Base-by-base conservation (phyloP, 2,113 vertebrate genomes). In the Percopsis transmontana region DNA sequence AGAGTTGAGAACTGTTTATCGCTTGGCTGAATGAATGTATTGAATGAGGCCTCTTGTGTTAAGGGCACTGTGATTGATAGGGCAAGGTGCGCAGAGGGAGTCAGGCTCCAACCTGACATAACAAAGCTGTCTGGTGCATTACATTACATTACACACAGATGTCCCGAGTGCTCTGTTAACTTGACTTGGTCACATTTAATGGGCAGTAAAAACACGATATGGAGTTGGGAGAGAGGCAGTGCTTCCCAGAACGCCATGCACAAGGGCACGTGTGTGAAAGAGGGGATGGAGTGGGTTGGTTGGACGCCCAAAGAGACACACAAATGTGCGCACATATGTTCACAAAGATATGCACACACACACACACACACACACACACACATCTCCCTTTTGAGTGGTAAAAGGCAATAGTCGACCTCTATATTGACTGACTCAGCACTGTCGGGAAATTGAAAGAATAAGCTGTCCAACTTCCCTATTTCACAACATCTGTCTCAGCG, bases 91-190 rank as follows among this genome's bases (percentile, higher is more conserved):
- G 27, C 33, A 40, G 57, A 52, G 68, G 57, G 64, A 68, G 80
- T 69, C 33, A 52, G 68, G 63, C 72, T 47, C 23, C 14, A 0
- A 59, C 47, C 2, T 79, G 81, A 88, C n/a, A 5, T 1, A 66
- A 64, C 64, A 60, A 84, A 89, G 83, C 84, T 88, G 87, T 63
- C 66, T 54, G 42, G 62, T 27, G 66, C 72, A 76, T 65, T 24
- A 68, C 68, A 77, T 67, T 62, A 9, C 16, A 24, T 76, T 81
- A 59, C 61, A 62, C 41, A 45, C 7, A 40, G 77, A 78, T 70
- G 4, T 0, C 33, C 51, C 50, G 47, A 76, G 50, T 1, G 13
- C 39, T 52, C 23, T 39, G 20, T 65, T 80, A 65, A 70, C 51
- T 47, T 21, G 21, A 52, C 41, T 41, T 21, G 38, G 38, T 67